Percentiles rank a stretch among this genome's conserved stretches.
These are phyloP conservation scores for Smutsia gigantea DNA, from an alignment of 2,797 vertebrate genomes.

Conservation along the genomic window DNA sequence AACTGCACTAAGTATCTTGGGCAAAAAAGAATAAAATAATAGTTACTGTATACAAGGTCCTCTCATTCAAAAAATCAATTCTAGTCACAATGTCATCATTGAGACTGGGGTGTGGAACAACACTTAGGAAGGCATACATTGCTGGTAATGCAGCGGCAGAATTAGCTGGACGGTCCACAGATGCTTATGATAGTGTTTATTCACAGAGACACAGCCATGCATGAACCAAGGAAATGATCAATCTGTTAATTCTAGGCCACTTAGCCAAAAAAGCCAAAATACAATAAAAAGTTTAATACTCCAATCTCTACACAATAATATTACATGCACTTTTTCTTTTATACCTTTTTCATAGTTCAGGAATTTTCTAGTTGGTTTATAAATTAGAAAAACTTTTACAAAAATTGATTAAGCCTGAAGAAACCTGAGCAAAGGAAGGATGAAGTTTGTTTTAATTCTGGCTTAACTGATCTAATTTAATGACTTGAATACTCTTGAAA, in stretches of 20 bases:
- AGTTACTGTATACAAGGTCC: neutral
- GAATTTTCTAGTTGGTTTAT: neutral
- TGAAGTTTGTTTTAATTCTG: neutral
- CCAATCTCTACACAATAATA: neutral
- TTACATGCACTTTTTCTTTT: slow-evolving; percentile 1
- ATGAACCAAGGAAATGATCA: neutral
- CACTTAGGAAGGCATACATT: neutral
- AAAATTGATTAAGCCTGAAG: neutral
- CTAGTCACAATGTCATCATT: neutral
- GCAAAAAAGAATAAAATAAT: neutral
- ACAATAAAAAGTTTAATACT: neutral
- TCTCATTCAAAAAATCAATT: neutral
- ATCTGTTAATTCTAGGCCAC: neutral
- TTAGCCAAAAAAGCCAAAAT: neutral
- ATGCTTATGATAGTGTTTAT: neutral
- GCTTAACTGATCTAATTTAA: slow-evolving; percentile 8
- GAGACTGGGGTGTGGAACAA: neutral
- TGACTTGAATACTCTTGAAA: slow-evolving; percentile 2
- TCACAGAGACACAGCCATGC: neutral
- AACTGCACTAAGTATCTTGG: neutral
- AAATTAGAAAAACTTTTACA: neutral
- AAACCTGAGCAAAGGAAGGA: neutral
- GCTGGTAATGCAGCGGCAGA: neutral
- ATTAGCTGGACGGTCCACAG: neutral
- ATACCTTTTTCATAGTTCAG: neutral